Evolutionary conservation across 1,140 invertebrate genomes (phyloP), one percentile per base, ranked within the genome.

Genomic region (Heliconius nattereri): DNA sequence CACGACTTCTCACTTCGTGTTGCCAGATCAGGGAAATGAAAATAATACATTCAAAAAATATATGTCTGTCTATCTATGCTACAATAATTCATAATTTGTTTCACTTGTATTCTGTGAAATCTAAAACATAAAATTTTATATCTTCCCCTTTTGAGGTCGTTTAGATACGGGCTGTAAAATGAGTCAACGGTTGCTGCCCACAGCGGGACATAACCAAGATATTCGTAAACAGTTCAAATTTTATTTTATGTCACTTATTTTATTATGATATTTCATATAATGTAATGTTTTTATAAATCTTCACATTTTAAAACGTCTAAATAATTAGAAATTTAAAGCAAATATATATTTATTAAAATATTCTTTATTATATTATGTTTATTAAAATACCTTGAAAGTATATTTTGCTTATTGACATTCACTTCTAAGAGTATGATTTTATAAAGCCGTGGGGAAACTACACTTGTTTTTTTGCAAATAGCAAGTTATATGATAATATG

Each of bases 101-200:
- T 60, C 23, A 23, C 23, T 60, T 60, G 57, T 29, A 66, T 66
- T 66, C 23, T 16, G 11, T 29, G 9, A 9, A 66, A 23, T 66
- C 23, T 66, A 26, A 66, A 66, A 29, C 23, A 66, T 66, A 8
- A 66, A 66, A 66, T 66, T 29, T 29, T 29, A 66, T 66, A 3
- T 66, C 60, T 66, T 66, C 23, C 23, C 8, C 60, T 23, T 66
- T 57, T 66, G 60, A 66, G 60, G 60, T 66, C 60, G 11, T 66
- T 66, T 66, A 66, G 57, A 66, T 66, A 66, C 57, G 57, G 11
- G 23, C 11, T 66, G 11, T 66, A 66, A 66, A 66, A 66, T 13
- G 60, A 66, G 60, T 66, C 60, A 66, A 66, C 5, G 60, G 60
- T 16, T 66, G 54, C n/a, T 66, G 60, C 60, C 60, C 60, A 23